Base-by-base conservation (phyloP, 2,888 invertebrate species). In the Sisyra terminalis region DNA sequence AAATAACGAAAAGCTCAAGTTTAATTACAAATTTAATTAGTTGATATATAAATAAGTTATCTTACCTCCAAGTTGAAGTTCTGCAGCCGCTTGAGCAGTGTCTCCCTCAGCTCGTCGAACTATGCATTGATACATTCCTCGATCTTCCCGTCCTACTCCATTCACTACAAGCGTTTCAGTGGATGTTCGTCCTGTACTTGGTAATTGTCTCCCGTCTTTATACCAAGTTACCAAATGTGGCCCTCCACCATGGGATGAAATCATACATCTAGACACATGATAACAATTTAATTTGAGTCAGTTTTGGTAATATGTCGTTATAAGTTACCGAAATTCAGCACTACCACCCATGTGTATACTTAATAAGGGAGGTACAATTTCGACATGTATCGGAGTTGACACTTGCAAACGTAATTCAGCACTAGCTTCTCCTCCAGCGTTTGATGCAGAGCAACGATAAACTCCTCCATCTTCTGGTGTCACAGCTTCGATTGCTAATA, bases 91-190 rank as follows among this genome's bases (percentile, higher is more conserved):
- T 56, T 84, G 83, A 17, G 79, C 79, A 2, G 78, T 78, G 54
- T 80, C 80, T 11, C 79, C 78, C 56, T 80, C 79, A 29, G 76
- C 69, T 48, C 79, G 64, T 46, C 78, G 63, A 6, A 78, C 80
- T 47, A 81, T 69, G 57, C 81, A 82, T 57, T 81, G 81, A 57
- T 81, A 81, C 78, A 81, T 80, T 50, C 81, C 81, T 45, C 78
- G 69, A 56, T 81, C 80, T 53, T 80, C 79, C 42, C 79, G 65
- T 31, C 74, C 75, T 34, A 81, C 78, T 44, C 75, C 73, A 48
- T 71, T 71, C 50, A 81, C 68, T 41, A 75, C 64, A 42, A 80
- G 56, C 30, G 73, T 69, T 51, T 79, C 78, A 38, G 71, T 69
- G 40, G 68, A 66, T 46, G 74, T 73, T 48, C 78, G 66, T 6